These are phyloP conservation scores for Cataglyphis altisquamis DNA, from an alignment of 2,888 invertebrate species.

Conservation along the genomic window DNA sequence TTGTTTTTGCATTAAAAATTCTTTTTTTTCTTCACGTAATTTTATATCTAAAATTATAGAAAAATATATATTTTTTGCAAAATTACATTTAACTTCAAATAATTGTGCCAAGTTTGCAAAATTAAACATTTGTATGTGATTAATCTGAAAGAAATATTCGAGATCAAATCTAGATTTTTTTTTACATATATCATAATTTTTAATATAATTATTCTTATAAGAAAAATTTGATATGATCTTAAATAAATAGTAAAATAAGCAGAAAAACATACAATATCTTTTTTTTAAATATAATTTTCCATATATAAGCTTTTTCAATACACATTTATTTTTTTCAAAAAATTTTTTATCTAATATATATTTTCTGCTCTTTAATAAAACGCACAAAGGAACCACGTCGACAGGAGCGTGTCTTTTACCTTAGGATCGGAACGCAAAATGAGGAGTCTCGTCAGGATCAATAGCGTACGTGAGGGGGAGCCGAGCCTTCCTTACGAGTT, in stretches of 20 bases:
- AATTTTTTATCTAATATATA: background rate
- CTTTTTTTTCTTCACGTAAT: background rate
- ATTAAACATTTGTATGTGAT: background rate
- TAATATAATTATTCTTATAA: slow-evolving; percentile 5
- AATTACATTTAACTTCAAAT: background rate
- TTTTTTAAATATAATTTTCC: background rate
- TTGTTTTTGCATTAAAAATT: background rate
- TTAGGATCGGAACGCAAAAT: slow-evolving; percentile 33
- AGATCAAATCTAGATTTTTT: background rate
- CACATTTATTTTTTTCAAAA: too few relatives aligned
- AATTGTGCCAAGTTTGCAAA: background rate
- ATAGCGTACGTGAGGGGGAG: slow-evolving; percentile 74
- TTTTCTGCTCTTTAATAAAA: background rate
- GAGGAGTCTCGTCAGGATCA: slow-evolving; percentile 74
- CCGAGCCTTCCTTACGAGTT: slow-evolving; percentile 63
- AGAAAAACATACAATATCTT: background rate
- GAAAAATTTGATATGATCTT: background rate
- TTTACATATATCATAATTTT: background rate
- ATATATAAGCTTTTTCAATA: too few relatives aligned
- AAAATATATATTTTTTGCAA: background rate
- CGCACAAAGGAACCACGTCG: background rate
- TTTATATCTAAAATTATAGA: background rate
- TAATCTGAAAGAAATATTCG: background rate
- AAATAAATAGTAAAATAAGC: background rate
- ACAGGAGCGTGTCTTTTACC: background rate